phyloP scores from a whole-genome alignment of 1,140 invertebrate species.

The Brachionus asplanchnoidis region DNA sequence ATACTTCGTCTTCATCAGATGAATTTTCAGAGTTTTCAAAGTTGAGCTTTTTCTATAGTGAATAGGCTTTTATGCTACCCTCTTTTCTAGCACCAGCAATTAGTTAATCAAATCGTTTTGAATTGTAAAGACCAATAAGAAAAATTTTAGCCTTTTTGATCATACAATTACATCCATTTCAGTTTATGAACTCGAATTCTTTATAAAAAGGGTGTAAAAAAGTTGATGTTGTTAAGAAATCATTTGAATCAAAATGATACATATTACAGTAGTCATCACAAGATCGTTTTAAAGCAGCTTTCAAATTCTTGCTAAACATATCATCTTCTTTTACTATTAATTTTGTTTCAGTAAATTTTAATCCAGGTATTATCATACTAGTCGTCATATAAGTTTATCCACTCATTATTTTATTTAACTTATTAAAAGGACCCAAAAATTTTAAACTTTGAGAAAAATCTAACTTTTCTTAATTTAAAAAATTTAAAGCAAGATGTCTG shows the following conservation, averaged over 20 bases:
- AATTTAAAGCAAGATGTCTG: neutral
- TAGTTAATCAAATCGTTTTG: neutral
- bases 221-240: neutral
- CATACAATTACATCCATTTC: neutral
- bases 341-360: neutral
- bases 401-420: neutral
- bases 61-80: neutral
- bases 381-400: neutral
- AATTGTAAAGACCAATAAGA: neutral
- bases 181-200: neutral
- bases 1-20: neutral
- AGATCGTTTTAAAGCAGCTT: neutral
- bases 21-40: slow-evolving; percentile 2
- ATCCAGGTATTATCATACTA: neutral
- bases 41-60: neutral
- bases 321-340: neutral
- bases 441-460: too few species aligned
- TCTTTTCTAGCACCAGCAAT: neutral
- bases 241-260: neutral
- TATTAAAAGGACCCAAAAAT: neutral
- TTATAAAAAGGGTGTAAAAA: neutral
- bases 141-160: neutral
- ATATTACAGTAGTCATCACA: neutral
- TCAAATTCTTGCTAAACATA: neutral
- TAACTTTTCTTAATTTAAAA: neutral